Evolutionary conservation across 2,888 invertebrate species (phyloP).

Genomic region (Platycnemis pennipes): DNA sequence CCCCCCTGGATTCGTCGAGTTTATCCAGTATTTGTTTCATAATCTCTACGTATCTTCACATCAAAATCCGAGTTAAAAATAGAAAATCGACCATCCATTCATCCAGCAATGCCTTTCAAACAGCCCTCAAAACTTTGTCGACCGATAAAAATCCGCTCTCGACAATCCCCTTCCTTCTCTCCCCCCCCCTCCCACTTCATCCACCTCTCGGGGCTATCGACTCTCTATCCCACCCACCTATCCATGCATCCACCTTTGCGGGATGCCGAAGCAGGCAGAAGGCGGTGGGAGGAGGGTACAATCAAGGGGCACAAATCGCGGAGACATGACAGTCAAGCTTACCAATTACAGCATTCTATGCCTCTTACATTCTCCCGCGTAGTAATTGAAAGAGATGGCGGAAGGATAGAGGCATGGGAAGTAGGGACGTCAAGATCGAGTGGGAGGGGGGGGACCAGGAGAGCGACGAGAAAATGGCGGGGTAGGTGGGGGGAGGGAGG

Average conservation of each 20-base stretch:
- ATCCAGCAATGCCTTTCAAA: too few species aligned
- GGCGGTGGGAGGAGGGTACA: not conserved
- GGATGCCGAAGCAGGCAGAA: constrained; percentile 22
- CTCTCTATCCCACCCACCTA: not conserved
- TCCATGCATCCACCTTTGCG: not conserved
- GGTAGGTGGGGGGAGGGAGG: not conserved
- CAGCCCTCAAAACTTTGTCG: not conserved
- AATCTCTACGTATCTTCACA: too few species aligned
- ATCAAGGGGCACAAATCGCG: constrained; percentile 55
- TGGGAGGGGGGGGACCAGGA: too few species aligned
- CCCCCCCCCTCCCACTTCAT: not conserved
- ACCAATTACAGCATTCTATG: constrained; percentile 59
- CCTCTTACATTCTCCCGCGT: constrained; percentile 44
- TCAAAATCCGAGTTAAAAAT: too few species aligned
- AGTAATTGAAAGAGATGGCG: constrained; percentile 64
- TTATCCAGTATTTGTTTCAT: too few species aligned
- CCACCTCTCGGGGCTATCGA: not conserved
- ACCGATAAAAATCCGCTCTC: constrained; percentile 11
- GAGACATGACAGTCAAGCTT: constrained; percentile 53
- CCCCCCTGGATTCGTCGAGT: too few species aligned
- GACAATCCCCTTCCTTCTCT: not conserved
- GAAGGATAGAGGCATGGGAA: not conserved
- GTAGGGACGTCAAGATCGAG: not conserved
- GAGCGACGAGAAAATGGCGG: not conserved
- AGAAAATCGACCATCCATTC: too few species aligned